These are phyloP conservation scores for Rhopilema esculentum DNA, from an alignment of 30 jellyfish, hydroid and myxozoan species.

Conservation along the genomic window DNA sequence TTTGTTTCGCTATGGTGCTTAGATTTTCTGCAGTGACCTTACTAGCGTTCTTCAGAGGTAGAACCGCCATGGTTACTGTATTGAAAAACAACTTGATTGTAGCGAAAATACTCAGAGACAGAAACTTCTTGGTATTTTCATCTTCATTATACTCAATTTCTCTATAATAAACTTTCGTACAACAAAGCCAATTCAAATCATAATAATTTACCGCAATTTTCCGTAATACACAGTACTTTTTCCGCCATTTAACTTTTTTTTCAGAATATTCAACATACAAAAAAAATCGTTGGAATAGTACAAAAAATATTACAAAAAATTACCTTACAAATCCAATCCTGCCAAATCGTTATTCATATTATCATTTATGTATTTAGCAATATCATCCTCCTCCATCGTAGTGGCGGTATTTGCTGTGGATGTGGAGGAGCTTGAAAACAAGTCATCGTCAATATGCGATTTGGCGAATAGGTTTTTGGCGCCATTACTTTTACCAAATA, in stretches of 20 bases:
- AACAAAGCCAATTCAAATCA: neutral
- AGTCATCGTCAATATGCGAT: slow-evolving; percentile 35
- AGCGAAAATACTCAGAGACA: too few relatives aligned
- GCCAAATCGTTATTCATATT: slow-evolving; percentile 30
- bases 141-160: too few relatives aligned
- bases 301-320: neutral
- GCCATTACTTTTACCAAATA: slow-evolving; percentile 33
- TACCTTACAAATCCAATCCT: slow-evolving; percentile 41
- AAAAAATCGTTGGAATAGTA: neutral
- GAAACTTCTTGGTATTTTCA: too few relatives aligned
- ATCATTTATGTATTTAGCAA: slow-evolving; percentile 52
- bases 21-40: too few relatives aligned
- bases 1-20: too few relatives aligned
- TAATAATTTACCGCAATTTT: neutral
- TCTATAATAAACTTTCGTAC: too few relatives aligned
- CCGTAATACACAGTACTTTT: neutral
- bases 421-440: slow-evolving; percentile 29
- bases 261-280: neutral
- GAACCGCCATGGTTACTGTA: too few relatives aligned
- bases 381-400: slow-evolving; percentile 43
- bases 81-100: too few relatives aligned
- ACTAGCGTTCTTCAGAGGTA: too few relatives aligned
- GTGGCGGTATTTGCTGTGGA: slow-evolving; percentile 11
- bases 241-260: neutral
- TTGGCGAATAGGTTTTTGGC: slow-evolving; percentile 38